Evolutionary conservation across 2,113 vertebrate genomes (phyloP), one percentile per base, ranked within the genome.

Genomic region (Apodemus speciosus): DNA sequence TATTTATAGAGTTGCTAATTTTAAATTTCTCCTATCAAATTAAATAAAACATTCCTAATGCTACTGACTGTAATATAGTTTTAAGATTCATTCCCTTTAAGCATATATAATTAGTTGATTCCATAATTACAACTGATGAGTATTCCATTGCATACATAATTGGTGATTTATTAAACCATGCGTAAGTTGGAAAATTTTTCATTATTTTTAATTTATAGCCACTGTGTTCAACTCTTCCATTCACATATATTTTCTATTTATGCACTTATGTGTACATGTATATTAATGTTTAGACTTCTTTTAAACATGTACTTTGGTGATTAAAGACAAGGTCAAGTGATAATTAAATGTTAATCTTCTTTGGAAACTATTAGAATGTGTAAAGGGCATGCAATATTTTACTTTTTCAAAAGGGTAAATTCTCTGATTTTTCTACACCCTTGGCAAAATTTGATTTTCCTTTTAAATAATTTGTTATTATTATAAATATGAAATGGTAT

Each of bases 1-100:
- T 72, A 11, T 85, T 40, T 73, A 66, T 46, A 91, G 25, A 94
- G 84, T 85, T 89, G 32, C 38, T 18, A 88, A 79, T 80, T 76
- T 49, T 76, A 49, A 46, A 76, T 16, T 16, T 76, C 49, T 76
- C 60, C 21, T n/a, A 27, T 7, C 20, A 0, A 38, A 80, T 14
- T 7, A 58, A 58, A 58, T 56, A 90, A 64, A 83, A 56, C 58
- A 49, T 66, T 6, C n/a, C 14, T 86, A 38, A 69, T 83, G n/a
- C 35, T 53, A 73, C 18, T 38, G n/a, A 38, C 9, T 94, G 72
- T 83, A 46, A 25, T 14, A 88, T 64, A 35, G 30, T 60, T 84
- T 92, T 23, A 83, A 87, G 58, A 16, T 46, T 92, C 2, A 49
- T 87, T 21, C 4, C 4, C 85, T 35, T 93, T 27, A 64, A 23